phyloP scores from a whole-genome alignment of 2,888 invertebrate genomes.

The Lutraria lutraria region DNA sequence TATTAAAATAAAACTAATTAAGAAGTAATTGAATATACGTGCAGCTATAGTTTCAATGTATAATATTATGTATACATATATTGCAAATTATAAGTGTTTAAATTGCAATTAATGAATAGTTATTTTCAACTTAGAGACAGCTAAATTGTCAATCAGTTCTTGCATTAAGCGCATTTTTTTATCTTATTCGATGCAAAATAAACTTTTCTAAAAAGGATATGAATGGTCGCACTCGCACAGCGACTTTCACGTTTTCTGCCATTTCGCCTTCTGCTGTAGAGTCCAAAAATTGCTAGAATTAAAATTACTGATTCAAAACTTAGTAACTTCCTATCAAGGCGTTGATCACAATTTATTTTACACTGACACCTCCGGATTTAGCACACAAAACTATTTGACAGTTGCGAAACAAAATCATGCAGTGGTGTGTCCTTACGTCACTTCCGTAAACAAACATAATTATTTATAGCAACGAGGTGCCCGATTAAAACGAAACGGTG shows the following conservation, averaged over 20 bases:
- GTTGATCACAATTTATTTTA: neutral
- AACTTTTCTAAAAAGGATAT: slow-evolving; percentile 81
- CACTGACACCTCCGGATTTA: slow-evolving; percentile 4
- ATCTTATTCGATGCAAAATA: neutral
- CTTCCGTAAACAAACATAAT: slow-evolving; percentile 79
- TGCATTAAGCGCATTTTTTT: neutral
- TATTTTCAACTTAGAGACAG: too few species aligned
- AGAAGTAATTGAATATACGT: too few species aligned
- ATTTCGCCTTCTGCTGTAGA: slow-evolving; percentile 58
- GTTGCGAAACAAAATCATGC: slow-evolving; percentile 37
- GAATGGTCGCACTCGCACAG: slow-evolving; percentile 84
- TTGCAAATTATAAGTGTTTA: too few species aligned
- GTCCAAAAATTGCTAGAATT: neutral
- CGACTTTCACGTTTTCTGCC: slow-evolving; percentile 84
- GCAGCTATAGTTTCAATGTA: too few species aligned
- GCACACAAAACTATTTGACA: slow-evolving; percentile 36
- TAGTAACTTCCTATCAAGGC: neutral
- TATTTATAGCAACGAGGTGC: slow-evolving; percentile 69
- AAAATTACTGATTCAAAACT: neutral
- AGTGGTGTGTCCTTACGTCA: slow-evolving; percentile 57
- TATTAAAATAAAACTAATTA: too few species aligned
- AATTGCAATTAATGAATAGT: too few species aligned
- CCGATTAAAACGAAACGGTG: slow-evolving; percentile 8
- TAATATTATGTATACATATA: too few species aligned
- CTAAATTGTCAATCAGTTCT: too few species aligned